Conservation (phyloP, 2,888 invertebrate genomes). For the Halictus quadricinctus region DNA sequence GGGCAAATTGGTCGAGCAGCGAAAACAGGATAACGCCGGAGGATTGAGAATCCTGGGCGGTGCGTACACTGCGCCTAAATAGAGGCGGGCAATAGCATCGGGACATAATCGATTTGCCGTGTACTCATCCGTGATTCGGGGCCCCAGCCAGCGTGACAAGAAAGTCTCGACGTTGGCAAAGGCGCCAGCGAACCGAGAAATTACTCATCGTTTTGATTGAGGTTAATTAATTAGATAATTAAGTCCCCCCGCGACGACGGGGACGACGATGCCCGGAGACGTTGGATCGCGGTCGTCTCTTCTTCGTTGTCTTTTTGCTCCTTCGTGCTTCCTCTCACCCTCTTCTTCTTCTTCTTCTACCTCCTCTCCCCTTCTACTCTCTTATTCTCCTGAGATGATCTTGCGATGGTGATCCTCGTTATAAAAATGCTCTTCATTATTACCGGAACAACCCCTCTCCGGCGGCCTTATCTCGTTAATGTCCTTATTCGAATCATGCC, state of each 20-base stretch:
- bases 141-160: conserved; percentile 80
- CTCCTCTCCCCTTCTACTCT: neutral
- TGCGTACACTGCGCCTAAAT: conserved; percentile 39
- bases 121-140: conserved; percentile 81
- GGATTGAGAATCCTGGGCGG: conserved; percentile 61
- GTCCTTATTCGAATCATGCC: conserved; percentile 35
- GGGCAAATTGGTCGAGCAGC: conserved; percentile 66
- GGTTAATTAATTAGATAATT: conserved; percentile 83
- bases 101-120: conserved; percentile 81
- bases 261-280: conserved; percentile 38
- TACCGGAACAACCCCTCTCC: conserved; percentile 56
- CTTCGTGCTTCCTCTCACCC: neutral
- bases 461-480: conserved; percentile 72
- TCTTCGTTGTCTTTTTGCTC: neutral
- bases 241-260: conserved; percentile 72
- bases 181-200: conserved; percentile 82
- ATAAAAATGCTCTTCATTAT: conserved; percentile 75
- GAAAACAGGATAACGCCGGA: conserved; percentile 71
- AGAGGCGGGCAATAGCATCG: conserved; percentile 68
- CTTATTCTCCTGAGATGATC: conserved; percentile 53
- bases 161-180: conserved; percentile 80
- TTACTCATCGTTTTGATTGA: conserved; percentile 83
- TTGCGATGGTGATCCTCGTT: conserved; percentile 68
- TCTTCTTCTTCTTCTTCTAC: neutral
- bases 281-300: conserved; percentile 28